Evolutionary conservation across 2,888 invertebrate genomes (phyloP).

Genomic region (Drosophila mettleri): DNA sequence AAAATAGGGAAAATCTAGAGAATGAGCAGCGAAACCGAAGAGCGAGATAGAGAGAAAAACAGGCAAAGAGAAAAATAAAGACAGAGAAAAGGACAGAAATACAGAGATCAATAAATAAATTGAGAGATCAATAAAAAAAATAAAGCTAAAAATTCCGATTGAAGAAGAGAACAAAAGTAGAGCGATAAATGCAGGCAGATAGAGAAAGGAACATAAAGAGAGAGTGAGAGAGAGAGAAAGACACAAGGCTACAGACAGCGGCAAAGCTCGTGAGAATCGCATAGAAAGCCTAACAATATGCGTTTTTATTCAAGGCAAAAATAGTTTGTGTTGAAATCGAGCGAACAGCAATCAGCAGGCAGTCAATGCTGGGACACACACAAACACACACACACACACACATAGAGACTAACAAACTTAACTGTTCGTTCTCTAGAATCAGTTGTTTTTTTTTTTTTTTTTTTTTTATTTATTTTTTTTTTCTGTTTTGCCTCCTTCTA

Average conservation of each 20-base stretch:
- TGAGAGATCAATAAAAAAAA: neutral
- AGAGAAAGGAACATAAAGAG: neutral
- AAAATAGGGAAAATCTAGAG: neutral
- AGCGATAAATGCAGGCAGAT: no score
- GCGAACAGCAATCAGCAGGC: neutral
- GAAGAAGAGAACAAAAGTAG: no score
- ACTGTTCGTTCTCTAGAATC: conserved; percentile 1
- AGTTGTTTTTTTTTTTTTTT: no score
- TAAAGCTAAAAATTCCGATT: no score
- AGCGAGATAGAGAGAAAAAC: neutral
- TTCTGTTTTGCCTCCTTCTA: conserved; percentile 12
- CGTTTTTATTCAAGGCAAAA: neutral
- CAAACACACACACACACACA: no score
- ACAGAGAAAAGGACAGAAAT: neutral
- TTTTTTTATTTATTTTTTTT: no score
- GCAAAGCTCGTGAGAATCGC: neutral
- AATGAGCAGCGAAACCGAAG: neutral
- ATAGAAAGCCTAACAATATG: neutral
- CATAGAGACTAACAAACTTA: neutral
- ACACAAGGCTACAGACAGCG: neutral
- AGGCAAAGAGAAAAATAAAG: neutral
- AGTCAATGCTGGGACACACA: no score
- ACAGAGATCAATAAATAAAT: neutral
- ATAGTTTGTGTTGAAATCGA: neutral
- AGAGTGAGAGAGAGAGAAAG: neutral